These are phyloP conservation scores for Silurus aristotelis DNA, from an alignment of 2,797 vertebrate species.

Conservation along the genomic window DNA sequence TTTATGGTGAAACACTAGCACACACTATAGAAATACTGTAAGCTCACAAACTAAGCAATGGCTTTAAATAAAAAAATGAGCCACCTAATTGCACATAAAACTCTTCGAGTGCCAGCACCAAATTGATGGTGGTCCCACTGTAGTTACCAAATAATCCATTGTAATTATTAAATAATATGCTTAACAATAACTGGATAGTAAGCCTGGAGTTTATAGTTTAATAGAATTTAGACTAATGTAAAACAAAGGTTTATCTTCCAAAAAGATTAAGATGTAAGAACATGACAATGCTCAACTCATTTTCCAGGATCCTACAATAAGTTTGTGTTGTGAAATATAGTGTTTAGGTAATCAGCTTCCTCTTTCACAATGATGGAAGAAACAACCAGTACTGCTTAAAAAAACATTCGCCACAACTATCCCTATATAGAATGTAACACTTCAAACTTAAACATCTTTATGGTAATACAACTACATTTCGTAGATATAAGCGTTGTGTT, in stretches of 20 bases:
- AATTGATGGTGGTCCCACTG: too few species aligned
- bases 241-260: neutral
- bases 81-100: too few species aligned
- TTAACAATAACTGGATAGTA: neutral
- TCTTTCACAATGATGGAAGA: conserved; percentile 50
- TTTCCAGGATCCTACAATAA: neutral
- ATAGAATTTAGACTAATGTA: neutral
- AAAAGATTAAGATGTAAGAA: neutral
- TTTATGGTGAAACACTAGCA: conserved; percentile 18
- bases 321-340: conserved; percentile 43
- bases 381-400: conserved; percentile 3
- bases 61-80: too few species aligned
- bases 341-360: conserved; percentile 49
- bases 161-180: neutral
- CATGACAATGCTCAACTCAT: neutral
- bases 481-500: neutral
- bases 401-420: conserved; percentile 18
- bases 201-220: neutral
- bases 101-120: neutral
- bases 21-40: conserved; percentile 16
- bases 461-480: too few species aligned
- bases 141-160: neutral
- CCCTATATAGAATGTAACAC: neutral
- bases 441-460: neutral
- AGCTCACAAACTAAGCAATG: neutral